Percentiles rank a stretch among this genome's conserved stretches.
phyloP scores from a whole-genome alignment of 2,797 vertebrate species.

The Ispidina picta region DNA sequence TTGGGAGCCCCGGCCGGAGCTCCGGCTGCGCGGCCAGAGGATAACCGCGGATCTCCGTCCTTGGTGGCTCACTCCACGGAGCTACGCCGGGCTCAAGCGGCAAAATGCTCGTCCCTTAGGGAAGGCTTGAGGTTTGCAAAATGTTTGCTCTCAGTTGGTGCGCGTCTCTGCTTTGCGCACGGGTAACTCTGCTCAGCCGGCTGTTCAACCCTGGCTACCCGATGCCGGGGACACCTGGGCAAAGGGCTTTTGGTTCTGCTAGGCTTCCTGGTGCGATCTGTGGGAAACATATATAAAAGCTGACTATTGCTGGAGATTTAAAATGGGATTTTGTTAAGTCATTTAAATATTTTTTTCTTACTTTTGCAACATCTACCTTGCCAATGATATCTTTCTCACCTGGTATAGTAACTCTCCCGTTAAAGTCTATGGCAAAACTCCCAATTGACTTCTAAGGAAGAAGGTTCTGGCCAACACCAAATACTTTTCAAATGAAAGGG shows the following conservation, averaged over 20 bases:
- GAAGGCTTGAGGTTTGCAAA: slow-evolving; percentile 51
- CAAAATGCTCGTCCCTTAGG: slow-evolving; percentile 27
- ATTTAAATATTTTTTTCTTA: background rate
- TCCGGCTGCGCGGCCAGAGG: background rate
- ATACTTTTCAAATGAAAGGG: background rate
- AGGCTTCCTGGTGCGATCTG: background rate
- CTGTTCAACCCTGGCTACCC: slow-evolving; percentile 10
- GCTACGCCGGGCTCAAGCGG: background rate
- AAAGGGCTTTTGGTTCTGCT: background rate
- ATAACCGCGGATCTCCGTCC: background rate
- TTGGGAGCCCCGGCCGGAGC: background rate
- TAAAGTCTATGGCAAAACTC: slow-evolving; percentile 34
- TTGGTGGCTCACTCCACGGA: background rate
- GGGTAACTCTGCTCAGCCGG: slow-evolving; percentile 20
- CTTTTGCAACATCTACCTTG: background rate
- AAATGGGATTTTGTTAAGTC: slow-evolving; percentile 1
- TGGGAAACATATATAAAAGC: background rate
- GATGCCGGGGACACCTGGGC: background rate
- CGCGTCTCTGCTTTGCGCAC: slow-evolving; percentile 3
- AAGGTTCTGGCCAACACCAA: background rate
- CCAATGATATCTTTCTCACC: background rate
- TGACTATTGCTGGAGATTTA: background rate
- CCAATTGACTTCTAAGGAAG: background rate
- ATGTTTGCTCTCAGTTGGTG: slow-evolving; percentile 59
- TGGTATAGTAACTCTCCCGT: background rate